These are phyloP conservation scores for Alloplasta piceator DNA, from an alignment of 2,888 invertebrate genomes.

Conservation along the genomic window DNA sequence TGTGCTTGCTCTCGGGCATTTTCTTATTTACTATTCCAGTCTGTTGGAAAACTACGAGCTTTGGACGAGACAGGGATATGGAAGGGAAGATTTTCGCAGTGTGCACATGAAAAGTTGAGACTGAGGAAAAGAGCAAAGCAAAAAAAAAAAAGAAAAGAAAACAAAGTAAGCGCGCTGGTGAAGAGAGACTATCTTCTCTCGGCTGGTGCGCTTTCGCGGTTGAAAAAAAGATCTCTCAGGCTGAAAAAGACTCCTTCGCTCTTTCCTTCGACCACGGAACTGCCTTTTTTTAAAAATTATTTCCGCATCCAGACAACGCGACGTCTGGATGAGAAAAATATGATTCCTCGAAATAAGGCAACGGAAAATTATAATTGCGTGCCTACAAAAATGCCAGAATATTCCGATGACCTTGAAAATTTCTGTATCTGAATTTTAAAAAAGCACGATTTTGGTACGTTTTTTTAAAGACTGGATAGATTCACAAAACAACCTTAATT, in stretches of 20 bases:
- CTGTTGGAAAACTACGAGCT: slow-evolving; percentile 43
- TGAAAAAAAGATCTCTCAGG: slow-evolving; percentile 29
- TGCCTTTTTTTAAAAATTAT: slow-evolving; percentile 4
- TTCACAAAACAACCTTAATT: too few species aligned
- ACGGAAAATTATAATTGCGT: too few species aligned
- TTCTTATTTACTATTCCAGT: slow-evolving; percentile 65
- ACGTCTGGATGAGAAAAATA: too few species aligned
- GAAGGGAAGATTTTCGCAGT: slow-evolving; percentile 12
- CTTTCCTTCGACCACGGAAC: slow-evolving; percentile 28
- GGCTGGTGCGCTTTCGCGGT: slow-evolving; percentile 1
- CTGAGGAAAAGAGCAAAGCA: not conserved
- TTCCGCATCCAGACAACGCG: too few species aligned
- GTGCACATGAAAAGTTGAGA: slow-evolving; percentile 45
- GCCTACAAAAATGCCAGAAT: too few species aligned
- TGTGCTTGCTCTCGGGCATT: slow-evolving; percentile 41
- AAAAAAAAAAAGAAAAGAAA: slow-evolving; percentile 2
- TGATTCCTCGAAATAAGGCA: too few species aligned
- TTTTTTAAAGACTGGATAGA: too few species aligned
- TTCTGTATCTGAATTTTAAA: too few species aligned
- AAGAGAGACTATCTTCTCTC: slow-evolving; percentile 22
- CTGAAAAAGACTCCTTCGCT: slow-evolving; percentile 37
- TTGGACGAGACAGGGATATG: slow-evolving; percentile 29
- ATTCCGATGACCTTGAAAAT: too few species aligned
- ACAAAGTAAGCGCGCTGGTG: slow-evolving; percentile 16
- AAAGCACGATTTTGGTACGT: too few species aligned